Conservation (phyloP, 2,888 invertebrate species). For the Linnaemya vulpina region DNA sequence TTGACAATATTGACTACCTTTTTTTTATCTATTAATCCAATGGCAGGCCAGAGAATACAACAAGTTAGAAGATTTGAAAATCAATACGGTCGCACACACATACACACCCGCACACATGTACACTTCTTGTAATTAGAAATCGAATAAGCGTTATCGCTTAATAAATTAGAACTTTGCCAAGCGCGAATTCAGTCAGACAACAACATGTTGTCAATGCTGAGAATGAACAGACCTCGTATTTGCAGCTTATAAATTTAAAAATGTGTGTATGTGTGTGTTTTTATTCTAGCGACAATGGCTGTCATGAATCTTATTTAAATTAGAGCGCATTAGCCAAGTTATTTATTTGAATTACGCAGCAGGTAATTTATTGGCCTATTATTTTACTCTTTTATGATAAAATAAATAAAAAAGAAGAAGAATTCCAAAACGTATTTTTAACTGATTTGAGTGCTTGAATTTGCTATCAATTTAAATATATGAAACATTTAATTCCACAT, state of each 20-base stretch:
- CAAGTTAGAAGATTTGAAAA: neutral
- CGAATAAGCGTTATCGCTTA: neutral
- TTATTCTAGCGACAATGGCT: neutral
- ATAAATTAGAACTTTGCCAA: neutral
- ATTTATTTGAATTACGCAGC: neutral
- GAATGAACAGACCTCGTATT: too few relatives aligned
- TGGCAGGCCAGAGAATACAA: neutral
- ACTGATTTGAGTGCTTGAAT: neutral
- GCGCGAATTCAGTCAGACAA: too few relatives aligned
- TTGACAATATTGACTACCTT: conserved; percentile 27
- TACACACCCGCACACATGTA: too few relatives aligned
- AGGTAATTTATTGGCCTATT: neutral
- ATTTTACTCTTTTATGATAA: neutral
- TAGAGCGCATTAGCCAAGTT: neutral
- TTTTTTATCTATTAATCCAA: conserved; percentile 10
- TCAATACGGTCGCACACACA: neutral
- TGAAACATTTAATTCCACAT: neutral
- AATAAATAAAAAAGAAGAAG: neutral
- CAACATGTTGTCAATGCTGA: too few relatives aligned
- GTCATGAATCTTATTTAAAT: neutral
- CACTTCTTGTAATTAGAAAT: neutral
- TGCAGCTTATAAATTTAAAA: neutral
- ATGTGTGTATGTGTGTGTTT: neutral
- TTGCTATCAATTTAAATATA: neutral
- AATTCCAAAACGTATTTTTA: neutral